Base-by-base conservation (phyloP, 2,113 vertebrate species). In the Calidris pugnax region DNA sequence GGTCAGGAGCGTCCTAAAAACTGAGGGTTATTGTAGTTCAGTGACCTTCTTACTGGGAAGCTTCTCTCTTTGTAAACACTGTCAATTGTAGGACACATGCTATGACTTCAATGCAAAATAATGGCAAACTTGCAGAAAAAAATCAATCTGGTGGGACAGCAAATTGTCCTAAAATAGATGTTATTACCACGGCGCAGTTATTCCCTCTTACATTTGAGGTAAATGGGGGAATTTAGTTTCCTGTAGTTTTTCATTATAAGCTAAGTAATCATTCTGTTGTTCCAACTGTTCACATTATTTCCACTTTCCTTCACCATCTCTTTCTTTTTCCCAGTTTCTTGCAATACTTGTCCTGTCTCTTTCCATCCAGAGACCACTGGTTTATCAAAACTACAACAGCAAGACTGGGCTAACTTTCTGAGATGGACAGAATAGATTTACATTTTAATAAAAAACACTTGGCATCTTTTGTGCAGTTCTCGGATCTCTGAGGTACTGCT, bases 1-100 rank as follows among this genome's bases (percentile, higher is more conserved):
- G 64, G 51, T 79, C 62, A 94, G 73, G 71, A 87, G 69, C 45
- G 75, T 78, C 85, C 56, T 89, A 67, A 90, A 94, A 86, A 60
- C 85, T 90, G 59, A 75, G 64, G 92, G 89, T 97, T 96, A 90
- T 6, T 91, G 84, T 35, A 82, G 94, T 96, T 97, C 92, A 96
- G 71, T 93, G 91, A 87, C 81, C 93, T 92, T 85, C 88, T 91
- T 91, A 72, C 76, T 81, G 47, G 56, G 85, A 63, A 78, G 53
- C 51, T 88, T 94, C 64, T 87, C 30, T 87, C 37, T 5, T 75
- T 91, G 85, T 93, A 94, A 95, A 95, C 83, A 85, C 24, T 22
- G 85, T 96, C 69, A 81, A 17, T 57, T 77, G 63, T 93, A 55
- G 85, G 82, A 84, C 71, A 80, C 37, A 92, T 85, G 39, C 59